Evolutionary conservation across 2,888 invertebrate genomes (phyloP).

Genomic region (Amiota minor): DNA sequence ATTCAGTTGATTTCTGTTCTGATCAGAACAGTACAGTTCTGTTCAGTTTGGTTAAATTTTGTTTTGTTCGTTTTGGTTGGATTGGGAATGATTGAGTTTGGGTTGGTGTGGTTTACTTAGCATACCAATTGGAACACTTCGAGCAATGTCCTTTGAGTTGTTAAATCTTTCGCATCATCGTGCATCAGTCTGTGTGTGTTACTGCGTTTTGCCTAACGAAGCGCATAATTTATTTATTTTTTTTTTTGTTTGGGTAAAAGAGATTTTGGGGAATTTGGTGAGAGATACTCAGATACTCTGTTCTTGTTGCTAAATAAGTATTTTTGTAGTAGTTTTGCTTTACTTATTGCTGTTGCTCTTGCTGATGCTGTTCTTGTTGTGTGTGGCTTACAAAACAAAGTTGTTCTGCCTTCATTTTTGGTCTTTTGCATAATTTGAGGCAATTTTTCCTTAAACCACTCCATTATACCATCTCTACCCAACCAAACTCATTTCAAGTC

Average conservation of each 20-base stretch:
- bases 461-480: no score
- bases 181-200: neutral
- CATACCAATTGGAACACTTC: neutral
- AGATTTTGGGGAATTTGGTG: no score
- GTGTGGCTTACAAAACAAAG: conserved; percentile 16
- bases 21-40: neutral
- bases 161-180: neutral
- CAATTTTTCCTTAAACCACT: neutral
- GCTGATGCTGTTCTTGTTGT: conserved; percentile 27
- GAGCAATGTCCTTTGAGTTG: conserved; percentile 13
- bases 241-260: conserved; percentile 48
- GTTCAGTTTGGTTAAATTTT: neutral
- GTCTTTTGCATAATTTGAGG: conserved; percentile 21
- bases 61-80: neutral
- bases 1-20: neutral
- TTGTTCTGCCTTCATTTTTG: conserved; percentile 10
- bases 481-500: no score
- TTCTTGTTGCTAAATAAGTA: conserved; percentile 16
- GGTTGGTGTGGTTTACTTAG: neutral
- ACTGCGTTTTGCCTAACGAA: conserved; percentile 55
- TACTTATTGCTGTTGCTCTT: conserved; percentile 32
- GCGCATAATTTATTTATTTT: conserved; percentile 57
- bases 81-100: neutral
- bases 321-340: conserved; percentile 32
- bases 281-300: no score